A percentile compares a stretch with the other conserved stretches of the same genome.
Conservation (phyloP, 2,113 vertebrate species). For the Onychostruthus taczanowskii region DNA sequence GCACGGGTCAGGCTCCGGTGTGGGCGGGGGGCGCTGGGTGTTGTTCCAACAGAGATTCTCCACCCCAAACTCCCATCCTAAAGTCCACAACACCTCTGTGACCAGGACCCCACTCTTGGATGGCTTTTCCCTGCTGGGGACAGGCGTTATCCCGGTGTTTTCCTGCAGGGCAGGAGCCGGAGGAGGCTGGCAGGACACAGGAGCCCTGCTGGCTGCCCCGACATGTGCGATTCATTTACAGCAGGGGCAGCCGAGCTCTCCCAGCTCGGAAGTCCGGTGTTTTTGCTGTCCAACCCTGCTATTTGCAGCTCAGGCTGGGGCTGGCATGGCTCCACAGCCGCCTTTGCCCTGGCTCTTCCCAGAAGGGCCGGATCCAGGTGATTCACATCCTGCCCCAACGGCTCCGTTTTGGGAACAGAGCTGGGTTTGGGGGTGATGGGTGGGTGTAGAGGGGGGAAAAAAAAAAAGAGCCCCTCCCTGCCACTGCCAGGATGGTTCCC, state of each 20-base stretch:
- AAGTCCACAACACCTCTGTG: rapidly evolving
- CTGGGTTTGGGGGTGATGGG: not conserved
- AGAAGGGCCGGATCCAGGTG: slow-evolving; percentile 12
- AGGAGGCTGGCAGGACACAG: rapidly evolving
- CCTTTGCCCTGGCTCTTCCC: not conserved
- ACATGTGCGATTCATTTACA: not conserved
- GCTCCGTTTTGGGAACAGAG: not conserved
- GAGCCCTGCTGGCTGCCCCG: not conserved
- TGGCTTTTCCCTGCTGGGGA: rapidly evolving
- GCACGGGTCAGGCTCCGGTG: rapidly evolving
- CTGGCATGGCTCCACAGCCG: not conserved
- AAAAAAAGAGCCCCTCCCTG: not conserved
- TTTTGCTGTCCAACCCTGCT: slow-evolving; percentile 7
- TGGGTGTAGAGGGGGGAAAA: not conserved
- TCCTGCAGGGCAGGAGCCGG: rapidly evolving
- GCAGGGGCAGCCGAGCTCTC: not conserved
- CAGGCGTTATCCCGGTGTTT: rapidly evolving
- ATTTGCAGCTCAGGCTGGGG: not conserved
- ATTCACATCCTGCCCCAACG: slow-evolving; percentile 20
- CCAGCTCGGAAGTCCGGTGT: slow-evolving; percentile 4
- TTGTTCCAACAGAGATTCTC: not conserved
- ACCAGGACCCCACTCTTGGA: rapidly evolving
- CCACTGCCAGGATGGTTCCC: not conserved
- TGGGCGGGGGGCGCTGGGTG: rapidly evolving
- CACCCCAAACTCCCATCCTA: rapidly evolving